Percentiles rank a stretch among this genome's conserved stretches.
These are phyloP conservation scores for Eupithecia insigniata DNA, from an alignment of 2,888 invertebrate species.

Conservation along the genomic window DNA sequence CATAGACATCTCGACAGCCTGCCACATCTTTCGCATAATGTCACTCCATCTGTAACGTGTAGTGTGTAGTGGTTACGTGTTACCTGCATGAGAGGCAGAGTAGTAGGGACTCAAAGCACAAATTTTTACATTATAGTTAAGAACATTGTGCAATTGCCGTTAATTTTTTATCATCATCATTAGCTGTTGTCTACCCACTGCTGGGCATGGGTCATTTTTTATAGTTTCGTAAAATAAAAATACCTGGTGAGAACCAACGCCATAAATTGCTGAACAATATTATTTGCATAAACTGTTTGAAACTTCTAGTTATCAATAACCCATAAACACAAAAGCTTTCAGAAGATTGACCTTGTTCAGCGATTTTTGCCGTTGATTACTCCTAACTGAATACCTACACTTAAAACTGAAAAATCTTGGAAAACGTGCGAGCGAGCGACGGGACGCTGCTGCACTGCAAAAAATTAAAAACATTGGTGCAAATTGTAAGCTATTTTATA, in stretches of 20 bases:
- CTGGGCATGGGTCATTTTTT: background rate
- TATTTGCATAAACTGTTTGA: background rate
- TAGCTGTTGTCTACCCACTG: background rate
- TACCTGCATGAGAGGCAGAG: background rate
- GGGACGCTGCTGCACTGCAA: slow-evolving; percentile 1
- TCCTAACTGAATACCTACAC: background rate
- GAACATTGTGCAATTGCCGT: background rate
- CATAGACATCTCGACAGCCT: background rate
- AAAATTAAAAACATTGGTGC: slow-evolving; percentile 1
- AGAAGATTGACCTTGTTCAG: background rate
- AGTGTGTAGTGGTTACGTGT: no score
- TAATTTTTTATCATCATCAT: background rate
- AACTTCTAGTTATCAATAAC: background rate
- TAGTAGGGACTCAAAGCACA: background rate
- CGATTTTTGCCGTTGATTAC: background rate
- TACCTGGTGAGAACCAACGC: background rate
- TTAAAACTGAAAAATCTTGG: background rate
- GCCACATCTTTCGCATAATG: slow-evolving; percentile 7
- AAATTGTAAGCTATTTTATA: no score
- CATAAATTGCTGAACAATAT: background rate
- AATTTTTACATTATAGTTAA: background rate
- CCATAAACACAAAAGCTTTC: background rate
- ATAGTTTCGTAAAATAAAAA: background rate
- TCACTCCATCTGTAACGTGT: background rate
- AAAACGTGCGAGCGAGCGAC: slow-evolving; percentile 2